Evolutionary conservation across 2,113 vertebrate species (phyloP).

Genomic region (Fulmarus glacialis): DNA sequence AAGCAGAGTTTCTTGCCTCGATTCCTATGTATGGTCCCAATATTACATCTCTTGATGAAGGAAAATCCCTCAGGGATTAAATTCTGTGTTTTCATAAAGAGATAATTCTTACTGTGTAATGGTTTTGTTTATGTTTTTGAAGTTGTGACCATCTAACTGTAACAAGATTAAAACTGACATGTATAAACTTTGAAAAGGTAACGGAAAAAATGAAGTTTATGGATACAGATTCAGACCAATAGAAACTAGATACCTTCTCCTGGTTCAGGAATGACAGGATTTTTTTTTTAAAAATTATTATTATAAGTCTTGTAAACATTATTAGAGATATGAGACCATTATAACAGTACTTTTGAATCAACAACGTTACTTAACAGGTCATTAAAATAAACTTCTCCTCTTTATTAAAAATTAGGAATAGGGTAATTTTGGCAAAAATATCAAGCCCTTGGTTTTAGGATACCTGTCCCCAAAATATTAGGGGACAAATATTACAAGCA

Average conservation of each 20-base stretch:
- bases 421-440: not conserved
- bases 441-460: not conserved
- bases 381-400: not conserved
- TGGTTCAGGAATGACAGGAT: not conserved
- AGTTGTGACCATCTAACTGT: not conserved
- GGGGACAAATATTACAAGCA: not conserved
- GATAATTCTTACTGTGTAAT: not conserved
- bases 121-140: not conserved
- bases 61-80: not conserved
- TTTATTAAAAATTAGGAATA: not conserved
- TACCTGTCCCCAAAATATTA: not conserved
- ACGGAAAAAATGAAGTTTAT: not conserved
- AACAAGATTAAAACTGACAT: not conserved
- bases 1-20: not conserved
- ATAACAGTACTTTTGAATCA: not conserved
- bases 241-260: not conserved
- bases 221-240: not conserved
- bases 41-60: not conserved
- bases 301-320: not conserved
- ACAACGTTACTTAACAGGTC: not conserved
- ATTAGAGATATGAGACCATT: not conserved
- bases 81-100: not conserved
- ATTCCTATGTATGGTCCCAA: not conserved
- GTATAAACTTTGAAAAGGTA: not conserved
- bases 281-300: not conserved